phyloP scores from a whole-genome alignment of 2,888 invertebrate species.

The Parapristionchus giblindavisi region DNA sequence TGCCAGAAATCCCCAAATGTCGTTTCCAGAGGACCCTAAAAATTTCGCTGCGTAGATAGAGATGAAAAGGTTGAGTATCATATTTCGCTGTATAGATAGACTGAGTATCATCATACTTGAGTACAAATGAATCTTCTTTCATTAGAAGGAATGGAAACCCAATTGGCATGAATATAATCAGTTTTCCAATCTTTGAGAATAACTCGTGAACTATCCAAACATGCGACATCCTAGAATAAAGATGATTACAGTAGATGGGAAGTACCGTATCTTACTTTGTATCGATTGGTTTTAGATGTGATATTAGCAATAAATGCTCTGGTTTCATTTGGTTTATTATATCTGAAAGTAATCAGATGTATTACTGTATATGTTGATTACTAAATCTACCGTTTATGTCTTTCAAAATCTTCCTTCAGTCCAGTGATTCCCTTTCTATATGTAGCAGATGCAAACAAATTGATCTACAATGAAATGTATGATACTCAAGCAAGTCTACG shows the following conservation, averaged over 20 bases:
- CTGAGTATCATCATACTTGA: slow-evolving; percentile 18
- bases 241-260: background rate
- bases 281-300: slow-evolving; percentile 7
- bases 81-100: too few species aligned
- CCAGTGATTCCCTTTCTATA: slow-evolving; percentile 24
- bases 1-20: slow-evolving; percentile 32
- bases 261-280: slow-evolving; percentile 12
- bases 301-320: slow-evolving; percentile 16
- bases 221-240: slow-evolving; percentile 26
- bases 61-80: background rate
- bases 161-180: slow-evolving; percentile 33
- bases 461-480: slow-evolving; percentile 10
- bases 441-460: slow-evolving; percentile 7
- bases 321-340: slow-evolving; percentile 27
- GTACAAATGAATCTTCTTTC: slow-evolving; percentile 33
- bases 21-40: slow-evolving; percentile 22
- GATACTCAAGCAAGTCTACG: too few species aligned
- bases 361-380: background rate
- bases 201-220: slow-evolving; percentile 17
- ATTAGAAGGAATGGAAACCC: slow-evolving; percentile 13
- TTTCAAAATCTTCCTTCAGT: slow-evolving; percentile 18
- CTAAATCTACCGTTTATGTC: background rate
- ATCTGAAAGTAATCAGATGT: background rate
- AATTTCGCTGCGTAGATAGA: background rate
- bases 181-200: slow-evolving; percentile 27